Evolutionary conservation across 2,113 vertebrate genomes (phyloP).

Genomic region (Rhea americana): DNA sequence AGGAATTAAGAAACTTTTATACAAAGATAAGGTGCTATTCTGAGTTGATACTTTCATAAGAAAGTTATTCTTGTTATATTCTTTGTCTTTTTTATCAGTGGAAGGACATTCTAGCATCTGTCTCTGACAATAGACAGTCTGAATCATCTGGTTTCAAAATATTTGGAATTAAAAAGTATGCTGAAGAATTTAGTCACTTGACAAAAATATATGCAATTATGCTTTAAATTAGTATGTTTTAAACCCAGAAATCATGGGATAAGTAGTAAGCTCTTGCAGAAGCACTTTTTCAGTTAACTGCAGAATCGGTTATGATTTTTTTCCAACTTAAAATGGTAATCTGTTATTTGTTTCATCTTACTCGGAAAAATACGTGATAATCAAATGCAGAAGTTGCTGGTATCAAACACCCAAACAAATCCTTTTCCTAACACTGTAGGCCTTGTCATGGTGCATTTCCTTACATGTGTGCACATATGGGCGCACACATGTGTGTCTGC

Average conservation of each 20-base stretch:
- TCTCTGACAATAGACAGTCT: not conserved
- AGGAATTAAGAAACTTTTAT: not conserved
- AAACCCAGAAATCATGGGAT: not conserved
- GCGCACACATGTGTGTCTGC: too few relatives aligned
- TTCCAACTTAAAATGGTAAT: not conserved
- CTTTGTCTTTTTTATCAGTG: not conserved
- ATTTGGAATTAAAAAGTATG: not conserved
- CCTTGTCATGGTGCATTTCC: not conserved
- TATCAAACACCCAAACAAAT: not conserved
- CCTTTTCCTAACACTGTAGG: not conserved
- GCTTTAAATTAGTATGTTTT: not conserved
- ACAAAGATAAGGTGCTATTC: not conserved
- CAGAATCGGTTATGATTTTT: not conserved
- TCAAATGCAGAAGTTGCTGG: not conserved
- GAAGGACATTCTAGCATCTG: not conserved
- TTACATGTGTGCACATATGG: too few relatives aligned
- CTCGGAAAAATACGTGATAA: not conserved
- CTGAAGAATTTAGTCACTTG: not conserved
- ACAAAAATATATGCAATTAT: not conserved
- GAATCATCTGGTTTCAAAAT: not conserved
- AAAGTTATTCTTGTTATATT: not conserved
- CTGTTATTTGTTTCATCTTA: not conserved
- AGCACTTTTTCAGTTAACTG: not conserved
- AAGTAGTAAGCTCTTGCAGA: not conserved
- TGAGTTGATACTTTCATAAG: not conserved